These are phyloP conservation scores for Stenoptilia bipunctidactyla DNA, from an alignment of 2,888 invertebrate genomes.

Conservation along the genomic window DNA sequence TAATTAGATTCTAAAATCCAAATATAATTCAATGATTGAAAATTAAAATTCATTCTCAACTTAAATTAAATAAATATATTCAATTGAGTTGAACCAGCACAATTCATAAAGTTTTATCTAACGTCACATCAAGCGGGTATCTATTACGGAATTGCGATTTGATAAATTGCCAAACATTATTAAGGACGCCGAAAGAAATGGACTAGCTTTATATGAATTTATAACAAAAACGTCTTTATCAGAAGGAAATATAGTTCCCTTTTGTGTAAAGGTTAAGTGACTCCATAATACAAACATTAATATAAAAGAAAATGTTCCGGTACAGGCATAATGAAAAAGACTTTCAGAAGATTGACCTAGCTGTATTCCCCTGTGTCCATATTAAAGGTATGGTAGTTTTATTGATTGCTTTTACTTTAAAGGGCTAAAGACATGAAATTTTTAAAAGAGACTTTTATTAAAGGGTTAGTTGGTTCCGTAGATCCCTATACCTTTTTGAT, in stretches of 20 bases:
- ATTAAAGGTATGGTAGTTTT: background rate
- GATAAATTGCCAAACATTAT: conserved; percentile 68
- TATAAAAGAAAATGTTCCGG: background rate
- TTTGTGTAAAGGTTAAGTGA: conserved; percentile 11
- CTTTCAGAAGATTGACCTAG: conserved; percentile 44
- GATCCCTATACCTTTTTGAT: too few species aligned
- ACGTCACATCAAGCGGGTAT: conserved; percentile 59
- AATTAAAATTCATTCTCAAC: too few species aligned
- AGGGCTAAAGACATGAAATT: too few species aligned
- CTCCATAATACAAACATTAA: background rate
- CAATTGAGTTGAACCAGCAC: conserved; percentile 16
- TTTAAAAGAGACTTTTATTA: too few species aligned
- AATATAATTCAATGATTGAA: too few species aligned
- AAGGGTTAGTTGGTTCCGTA: too few species aligned
- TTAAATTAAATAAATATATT: background rate
- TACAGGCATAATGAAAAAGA: conserved; percentile 16
- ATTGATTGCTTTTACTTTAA: background rate
- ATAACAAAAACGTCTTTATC: conserved; percentile 29
- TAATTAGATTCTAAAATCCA: too few species aligned
- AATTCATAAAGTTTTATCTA: conserved; percentile 47
- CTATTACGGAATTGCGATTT: conserved; percentile 70
- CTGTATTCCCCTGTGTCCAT: background rate
- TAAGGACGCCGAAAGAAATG: conserved; percentile 65
- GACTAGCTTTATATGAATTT: conserved; percentile 46
- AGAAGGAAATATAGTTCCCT: conserved; percentile 22